phyloP scores from a whole-genome alignment of 2,113 vertebrate species.

The Ageneiosus marmoratus region DNA sequence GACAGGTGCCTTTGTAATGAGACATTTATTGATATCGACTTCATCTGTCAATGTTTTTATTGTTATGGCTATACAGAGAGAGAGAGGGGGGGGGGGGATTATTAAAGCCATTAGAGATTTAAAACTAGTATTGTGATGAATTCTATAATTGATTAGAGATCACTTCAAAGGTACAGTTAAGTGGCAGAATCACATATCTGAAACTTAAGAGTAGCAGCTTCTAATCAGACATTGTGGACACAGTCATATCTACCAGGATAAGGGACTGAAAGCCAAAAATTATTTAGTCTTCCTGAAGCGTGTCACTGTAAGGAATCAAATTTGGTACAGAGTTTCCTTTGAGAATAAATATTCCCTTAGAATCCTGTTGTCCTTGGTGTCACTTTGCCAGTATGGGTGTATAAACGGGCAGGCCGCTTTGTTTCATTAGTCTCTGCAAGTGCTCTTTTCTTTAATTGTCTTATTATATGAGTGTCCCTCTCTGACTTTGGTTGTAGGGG shows the following conservation, averaged over 20 bases:
- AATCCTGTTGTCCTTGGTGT: slow-evolving; percentile 49
- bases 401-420: background rate
- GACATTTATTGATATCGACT: no score
- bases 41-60: no score
- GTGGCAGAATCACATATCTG: slow-evolving; percentile 16
- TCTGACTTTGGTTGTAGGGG: slow-evolving; percentile 33
- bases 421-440: slow-evolving; percentile 35
- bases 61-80: no score
- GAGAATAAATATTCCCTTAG: slow-evolving; percentile 41
- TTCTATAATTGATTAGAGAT: no score
- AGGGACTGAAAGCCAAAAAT: slow-evolving; percentile 20
- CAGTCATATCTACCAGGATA: slow-evolving; percentile 32
- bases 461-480: slow-evolving; percentile 22
- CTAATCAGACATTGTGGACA: slow-evolving; percentile 21
- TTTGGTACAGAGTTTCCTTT: slow-evolving; percentile 37
- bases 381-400: slow-evolving; percentile 28
- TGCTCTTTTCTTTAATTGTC: slow-evolving; percentile 33
- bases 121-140: no score
- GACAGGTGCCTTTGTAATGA: no score
- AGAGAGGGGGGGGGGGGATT: no score
- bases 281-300: slow-evolving; percentile 47
- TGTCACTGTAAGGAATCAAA: slow-evolving; percentile 16
- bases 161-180: slow-evolving; percentile 29
- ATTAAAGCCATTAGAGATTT: no score
- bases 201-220: slow-evolving; percentile 17